Conservation (phyloP, 2,888 invertebrate genomes). For the Entomobrya proxima region DNA sequence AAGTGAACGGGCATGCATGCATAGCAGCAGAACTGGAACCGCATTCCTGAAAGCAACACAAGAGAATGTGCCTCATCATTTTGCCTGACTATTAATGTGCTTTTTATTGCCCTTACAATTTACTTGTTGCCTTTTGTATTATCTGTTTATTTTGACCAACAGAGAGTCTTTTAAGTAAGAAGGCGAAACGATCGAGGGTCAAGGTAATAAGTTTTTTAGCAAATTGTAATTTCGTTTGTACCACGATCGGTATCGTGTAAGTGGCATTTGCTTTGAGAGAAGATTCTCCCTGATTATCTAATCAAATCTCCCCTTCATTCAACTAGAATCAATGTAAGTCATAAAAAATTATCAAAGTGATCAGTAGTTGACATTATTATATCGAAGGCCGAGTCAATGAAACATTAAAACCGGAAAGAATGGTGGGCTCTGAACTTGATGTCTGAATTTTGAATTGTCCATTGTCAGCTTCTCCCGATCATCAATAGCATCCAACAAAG, state of each 20-base stretch:
- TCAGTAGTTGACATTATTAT: constrained; percentile 24
- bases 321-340: neutral
- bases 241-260: neutral
- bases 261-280: neutral
- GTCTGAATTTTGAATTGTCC: constrained; percentile 14
- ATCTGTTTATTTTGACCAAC: neutral
- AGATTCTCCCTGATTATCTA: neutral
- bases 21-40: constrained; percentile 8
- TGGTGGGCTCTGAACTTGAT: neutral
- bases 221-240: constrained; percentile 21
- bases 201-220: constrained; percentile 22
- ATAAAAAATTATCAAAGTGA: neutral
- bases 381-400: neutral
- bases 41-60: constrained; percentile 1
- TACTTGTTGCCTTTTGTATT: neutral
- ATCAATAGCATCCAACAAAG: neutral
- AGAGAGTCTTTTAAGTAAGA: neutral
- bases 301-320: neutral
- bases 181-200: neutral
- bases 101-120: neutral
- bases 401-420: neutral
- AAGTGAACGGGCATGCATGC: neutral
- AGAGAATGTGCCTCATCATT: neutral
- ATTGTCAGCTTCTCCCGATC: constrained; percentile 1
- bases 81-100: neutral